Conservation (phyloP, 2,113 vertebrate genomes). For the Prionailurus viverrinus region DNA sequence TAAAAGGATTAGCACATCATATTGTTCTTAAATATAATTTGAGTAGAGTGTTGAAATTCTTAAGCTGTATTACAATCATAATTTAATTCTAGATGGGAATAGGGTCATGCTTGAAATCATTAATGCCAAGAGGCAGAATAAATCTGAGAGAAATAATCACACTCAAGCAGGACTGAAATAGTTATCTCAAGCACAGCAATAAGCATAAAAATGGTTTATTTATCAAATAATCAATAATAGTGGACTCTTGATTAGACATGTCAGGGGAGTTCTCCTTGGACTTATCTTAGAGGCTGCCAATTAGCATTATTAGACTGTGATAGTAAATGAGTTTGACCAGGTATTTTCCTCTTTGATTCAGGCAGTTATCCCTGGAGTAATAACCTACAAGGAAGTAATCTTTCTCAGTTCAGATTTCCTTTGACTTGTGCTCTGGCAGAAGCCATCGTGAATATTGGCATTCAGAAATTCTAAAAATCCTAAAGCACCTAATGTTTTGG, state of each 20-base stretch:
- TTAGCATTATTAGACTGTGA: conserved; percentile 58
- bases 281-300: conserved; percentile 50
- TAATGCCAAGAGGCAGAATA: neutral
- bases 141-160: conserved; percentile 58
- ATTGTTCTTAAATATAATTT: conserved; percentile 52
- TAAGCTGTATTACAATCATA: neutral
- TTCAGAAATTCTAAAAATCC: conserved; percentile 7
- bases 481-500: neutral
- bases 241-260: conserved; percentile 51
- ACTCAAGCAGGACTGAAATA: conserved; percentile 23
- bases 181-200: conserved; percentile 48
- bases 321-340: conserved; percentile 71
- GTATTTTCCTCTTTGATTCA: conserved; percentile 64
- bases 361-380: neutral
- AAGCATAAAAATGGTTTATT: conserved; percentile 41
- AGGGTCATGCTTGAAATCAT: conserved; percentile 15
- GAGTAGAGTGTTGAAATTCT: conserved; percentile 35
- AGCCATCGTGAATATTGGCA: neutral
- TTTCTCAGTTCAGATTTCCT: conserved; percentile 51
- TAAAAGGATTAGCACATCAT: neutral
- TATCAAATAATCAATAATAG: conserved; percentile 61
- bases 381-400: conserved; percentile 54
- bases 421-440: neutral
- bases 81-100: conserved; percentile 23
- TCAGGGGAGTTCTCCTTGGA: neutral